These are phyloP conservation scores for Chymomyza costata DNA, from an alignment of 1,140 invertebrate species.

Conservation along the genomic window DNA sequence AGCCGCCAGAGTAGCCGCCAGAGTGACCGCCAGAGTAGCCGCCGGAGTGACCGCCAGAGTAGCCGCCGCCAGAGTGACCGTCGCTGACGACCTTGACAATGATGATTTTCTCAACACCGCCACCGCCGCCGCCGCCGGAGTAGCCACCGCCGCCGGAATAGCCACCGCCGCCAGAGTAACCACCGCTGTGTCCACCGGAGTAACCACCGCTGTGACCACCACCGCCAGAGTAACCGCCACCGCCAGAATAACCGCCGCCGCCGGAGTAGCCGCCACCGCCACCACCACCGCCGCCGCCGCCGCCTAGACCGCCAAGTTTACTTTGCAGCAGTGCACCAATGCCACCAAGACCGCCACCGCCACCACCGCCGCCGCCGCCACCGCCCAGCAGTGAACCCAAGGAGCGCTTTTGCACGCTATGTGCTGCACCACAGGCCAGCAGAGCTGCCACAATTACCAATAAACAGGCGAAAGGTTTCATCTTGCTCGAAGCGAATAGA, in stretches of 20 bases:
- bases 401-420: conserved; percentile 37
- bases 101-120: conserved; percentile 44
- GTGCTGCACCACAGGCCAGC: conserved; percentile 30
- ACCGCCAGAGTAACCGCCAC: conserved; percentile 18
- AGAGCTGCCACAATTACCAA: conserved; percentile 55
- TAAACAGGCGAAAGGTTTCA: conserved; percentile 66
- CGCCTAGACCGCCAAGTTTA: conserved; percentile 42
- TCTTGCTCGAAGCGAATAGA: conserved; percentile 50
- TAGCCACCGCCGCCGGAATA: conserved; percentile 24
- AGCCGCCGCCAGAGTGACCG: conserved; percentile 17
- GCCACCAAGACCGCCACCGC: conserved; percentile 30
- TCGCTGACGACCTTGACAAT: conserved; percentile 49
- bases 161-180: conserved; percentile 35
- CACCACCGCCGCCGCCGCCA: conserved; percentile 34
- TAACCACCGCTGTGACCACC: conserved; percentile 20
- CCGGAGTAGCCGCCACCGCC: conserved; percentile 1
- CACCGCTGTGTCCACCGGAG: too few species aligned
- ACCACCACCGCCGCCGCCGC: conserved; percentile 25
- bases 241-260: conserved; percentile 18
- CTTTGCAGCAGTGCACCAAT: conserved; percentile 48
- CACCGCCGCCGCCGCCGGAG: conserved; percentile 11
- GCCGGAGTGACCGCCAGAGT: conserved; percentile 12
- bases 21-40: conserved; percentile 25
- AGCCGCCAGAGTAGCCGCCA: conserved; percentile 18
- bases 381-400: conserved; percentile 52